These are phyloP conservation scores for Meghimatium bilineatum DNA, from an alignment of 2,888 invertebrate species.

Conservation along the genomic window DNA sequence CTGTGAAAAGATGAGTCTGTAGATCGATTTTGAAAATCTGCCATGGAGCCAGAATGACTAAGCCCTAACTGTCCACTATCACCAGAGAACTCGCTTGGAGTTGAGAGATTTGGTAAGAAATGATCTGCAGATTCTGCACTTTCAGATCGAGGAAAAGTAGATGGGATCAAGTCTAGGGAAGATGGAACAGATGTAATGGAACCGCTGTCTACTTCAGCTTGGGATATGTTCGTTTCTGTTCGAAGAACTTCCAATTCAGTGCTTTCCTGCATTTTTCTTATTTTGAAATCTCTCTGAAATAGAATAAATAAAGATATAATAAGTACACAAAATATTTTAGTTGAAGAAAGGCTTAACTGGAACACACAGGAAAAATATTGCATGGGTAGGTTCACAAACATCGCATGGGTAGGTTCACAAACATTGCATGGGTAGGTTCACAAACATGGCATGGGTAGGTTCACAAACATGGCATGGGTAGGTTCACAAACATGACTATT, in stretches of 20 bases:
- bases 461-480: too few species aligned
- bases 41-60: conserved; percentile 30
- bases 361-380: too few species aligned
- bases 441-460: too few species aligned
- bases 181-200: conserved; percentile 33
- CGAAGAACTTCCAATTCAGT: conserved; percentile 22
- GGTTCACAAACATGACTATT: too few species aligned
- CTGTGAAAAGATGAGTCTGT: background rate
- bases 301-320: background rate
- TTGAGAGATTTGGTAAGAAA: conserved; percentile 53
- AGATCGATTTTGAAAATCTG: conserved; percentile 29
- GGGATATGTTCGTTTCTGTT: background rate
- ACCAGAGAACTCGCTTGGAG: conserved; percentile 13
- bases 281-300: conserved; percentile 48
- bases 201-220: conserved; percentile 50
- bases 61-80: conserved; percentile 6
- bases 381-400: too few species aligned
- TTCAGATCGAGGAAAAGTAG: conserved; percentile 46
- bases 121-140: conserved; percentile 56
- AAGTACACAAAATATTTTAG: too few species aligned
- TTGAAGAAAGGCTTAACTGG: too few species aligned
- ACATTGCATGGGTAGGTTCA: too few species aligned
- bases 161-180: conserved; percentile 36
- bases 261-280: conserved; percentile 36
- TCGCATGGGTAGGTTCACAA: too few species aligned